These are phyloP conservation scores for Parasteatoda tepidariorum DNA, from an alignment of 1,140 invertebrate genomes.

Conservation along the genomic window DNA sequence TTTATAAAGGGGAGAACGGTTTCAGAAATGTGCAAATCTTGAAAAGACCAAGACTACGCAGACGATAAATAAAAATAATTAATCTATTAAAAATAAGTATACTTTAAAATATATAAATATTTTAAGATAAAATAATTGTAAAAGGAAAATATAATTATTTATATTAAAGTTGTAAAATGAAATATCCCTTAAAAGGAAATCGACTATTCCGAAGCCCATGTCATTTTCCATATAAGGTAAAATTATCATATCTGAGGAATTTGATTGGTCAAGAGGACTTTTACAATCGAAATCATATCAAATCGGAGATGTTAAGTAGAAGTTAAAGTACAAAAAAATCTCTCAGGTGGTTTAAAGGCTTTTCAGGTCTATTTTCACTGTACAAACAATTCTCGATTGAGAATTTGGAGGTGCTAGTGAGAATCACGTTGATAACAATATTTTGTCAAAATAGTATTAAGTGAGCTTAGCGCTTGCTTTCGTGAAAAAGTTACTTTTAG, in stretches of 20 bases:
- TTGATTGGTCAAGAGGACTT: conserved; percentile 32
- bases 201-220: conserved; percentile 24
- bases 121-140: neutral
- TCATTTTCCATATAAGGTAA: conserved; percentile 57
- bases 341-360: no score
- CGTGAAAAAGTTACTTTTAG: no score
- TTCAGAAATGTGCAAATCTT: neutral
- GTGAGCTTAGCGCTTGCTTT: no score
- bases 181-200: neutral
- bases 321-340: no score
- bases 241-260: conserved; percentile 6
- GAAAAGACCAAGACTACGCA: neutral
- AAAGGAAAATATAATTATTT: neutral
- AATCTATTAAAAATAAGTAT: neutral
- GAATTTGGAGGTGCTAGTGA: no score
- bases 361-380: no score
- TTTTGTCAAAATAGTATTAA: no score
- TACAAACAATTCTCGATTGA: no score
- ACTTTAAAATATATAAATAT: neutral
- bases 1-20: neutral
- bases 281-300: neutral
- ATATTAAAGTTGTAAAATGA: neutral
- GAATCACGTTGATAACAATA: no score
- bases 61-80: neutral
- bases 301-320: no score